Evolutionary conservation across 2,888 invertebrate species (phyloP), one percentile per base, ranked within the genome.

Genomic region (Drosophila yooni): DNA sequence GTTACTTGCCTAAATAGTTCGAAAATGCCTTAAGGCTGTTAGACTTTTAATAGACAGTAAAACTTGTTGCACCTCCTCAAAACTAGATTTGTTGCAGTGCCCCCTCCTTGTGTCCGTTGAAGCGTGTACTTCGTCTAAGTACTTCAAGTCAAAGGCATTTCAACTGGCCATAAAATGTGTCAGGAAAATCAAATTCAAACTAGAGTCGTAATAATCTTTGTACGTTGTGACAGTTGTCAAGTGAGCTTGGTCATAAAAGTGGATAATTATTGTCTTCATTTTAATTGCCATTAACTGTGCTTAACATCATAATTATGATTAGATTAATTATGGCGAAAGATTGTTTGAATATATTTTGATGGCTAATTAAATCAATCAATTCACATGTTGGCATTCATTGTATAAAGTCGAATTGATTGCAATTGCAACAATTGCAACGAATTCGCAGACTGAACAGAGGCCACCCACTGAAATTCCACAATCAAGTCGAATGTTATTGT

Each of bases 201-300:
- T 61, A 52, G 52, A 70, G 21, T 50, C 50, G 57, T 52, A 52
- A 40, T 59, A 36, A 58, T 60, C 54, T 34, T 54, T 46, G 86
- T 64, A 62, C 53, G 75, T 69, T 89, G 86, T 89, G 90, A 84
- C 84, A 84, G 83, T 84, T 89, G 72, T 72, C 68, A 64, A 83
- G 88, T 78, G 81, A 61, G 69, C 25, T 64, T 53, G 68, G 40
- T 51, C 62, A 58, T 59, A 67, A 72, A 84, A 67, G 76, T 88
- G 83, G 80, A 62, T 88, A 84, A 88, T 84, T 84, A 82, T 74
- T 66, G 66, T 27, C 51, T 70, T 72, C 54, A 60, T 50, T 61
- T 61, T 83, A 83, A 87, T 75, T 68, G 74, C 81, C 50, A 77
- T 80, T 88, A 73, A 53, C 43, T 46, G 63, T 61, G 64, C 69